Percentiles rank a stretch among this genome's conserved stretches.
These are phyloP conservation scores for Myopa testacea DNA, from an alignment of 2,888 invertebrate genomes.

Conservation along the genomic window DNA sequence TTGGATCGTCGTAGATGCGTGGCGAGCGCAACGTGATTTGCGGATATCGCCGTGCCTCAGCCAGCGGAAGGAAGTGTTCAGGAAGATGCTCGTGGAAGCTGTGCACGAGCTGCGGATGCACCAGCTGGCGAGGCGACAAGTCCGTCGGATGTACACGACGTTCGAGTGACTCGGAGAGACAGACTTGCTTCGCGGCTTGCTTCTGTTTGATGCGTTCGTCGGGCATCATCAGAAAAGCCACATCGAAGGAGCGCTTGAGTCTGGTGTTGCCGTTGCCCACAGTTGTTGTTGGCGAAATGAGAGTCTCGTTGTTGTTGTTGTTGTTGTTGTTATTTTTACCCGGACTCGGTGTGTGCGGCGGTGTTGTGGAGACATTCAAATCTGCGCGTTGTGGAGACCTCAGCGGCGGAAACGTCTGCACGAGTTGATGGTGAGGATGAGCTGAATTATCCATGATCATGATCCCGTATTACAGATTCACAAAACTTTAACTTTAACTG, in stretches of 20 bases:
- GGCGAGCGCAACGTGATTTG: constrained; percentile 62
- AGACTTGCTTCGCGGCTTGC: constrained; percentile 68
- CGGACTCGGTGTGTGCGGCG: constrained; percentile 51
- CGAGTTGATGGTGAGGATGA: constrained; percentile 42
- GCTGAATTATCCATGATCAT: constrained; percentile 76
- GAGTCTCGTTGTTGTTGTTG: constrained; percentile 59
- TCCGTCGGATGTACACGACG: constrained; percentile 67
- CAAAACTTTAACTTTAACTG: not conserved
- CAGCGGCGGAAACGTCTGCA: constrained; percentile 50
- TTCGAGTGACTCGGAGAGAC: constrained; percentile 69
- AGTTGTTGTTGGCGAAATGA: constrained; percentile 56
- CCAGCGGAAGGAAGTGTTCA: constrained; percentile 58
- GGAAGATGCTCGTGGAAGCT: constrained; percentile 52
- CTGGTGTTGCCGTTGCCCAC: constrained; percentile 59
- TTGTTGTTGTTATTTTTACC: constrained; percentile 51
- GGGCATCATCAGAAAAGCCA: constrained; percentile 89
- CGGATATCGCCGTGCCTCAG: constrained; percentile 62
- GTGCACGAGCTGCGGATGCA: constrained; percentile 49
- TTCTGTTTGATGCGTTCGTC: constrained; percentile 79
- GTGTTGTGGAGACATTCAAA: constrained; percentile 66
- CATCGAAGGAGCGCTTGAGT: constrained; percentile 87
- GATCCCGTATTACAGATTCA: constrained; percentile 52
- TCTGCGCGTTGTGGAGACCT: constrained; percentile 65
- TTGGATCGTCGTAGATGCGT: constrained; percentile 67
- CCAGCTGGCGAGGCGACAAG: constrained; percentile 58